Evolutionary conservation across 2,113 vertebrate species (phyloP).

Genomic region (Lathamus discolor): DNA sequence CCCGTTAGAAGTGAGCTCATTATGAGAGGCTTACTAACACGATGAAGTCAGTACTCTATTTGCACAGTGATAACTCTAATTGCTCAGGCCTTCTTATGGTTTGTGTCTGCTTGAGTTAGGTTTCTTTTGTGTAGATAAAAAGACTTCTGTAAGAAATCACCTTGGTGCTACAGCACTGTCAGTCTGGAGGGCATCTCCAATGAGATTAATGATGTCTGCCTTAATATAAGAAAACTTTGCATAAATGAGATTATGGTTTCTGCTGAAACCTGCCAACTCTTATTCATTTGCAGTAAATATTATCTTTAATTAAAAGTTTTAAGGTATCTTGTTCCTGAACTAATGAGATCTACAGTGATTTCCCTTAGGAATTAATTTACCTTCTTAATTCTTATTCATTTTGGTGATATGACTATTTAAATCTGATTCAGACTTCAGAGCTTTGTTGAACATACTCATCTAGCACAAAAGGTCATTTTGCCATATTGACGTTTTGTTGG

Average conservation of each 20-base stretch:
- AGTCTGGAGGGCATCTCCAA: constrained; percentile 74
- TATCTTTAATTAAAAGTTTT: constrained; percentile 86
- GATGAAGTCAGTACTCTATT: constrained; percentile 24
- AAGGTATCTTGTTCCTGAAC: constrained; percentile 75
- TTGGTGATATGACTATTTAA: constrained; percentile 66
- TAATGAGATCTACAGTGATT: constrained; percentile 83
- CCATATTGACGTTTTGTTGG: constrained; percentile 37
- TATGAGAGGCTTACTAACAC: constrained; percentile 22
- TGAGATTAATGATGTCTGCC: constrained; percentile 77
- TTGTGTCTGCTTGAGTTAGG: constrained; percentile 68
- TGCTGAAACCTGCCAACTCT: constrained; percentile 76
- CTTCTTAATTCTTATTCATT: constrained; percentile 76
- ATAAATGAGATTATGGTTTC: constrained; percentile 74
- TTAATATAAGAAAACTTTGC: constrained; percentile 72
- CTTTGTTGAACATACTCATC: constrained; percentile 21
- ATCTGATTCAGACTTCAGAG: constrained; percentile 50
- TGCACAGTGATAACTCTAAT: constrained; percentile 69
- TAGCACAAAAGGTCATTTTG: constrained; percentile 58
- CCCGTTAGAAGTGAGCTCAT: constrained; percentile 58
- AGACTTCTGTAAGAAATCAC: constrained; percentile 55
- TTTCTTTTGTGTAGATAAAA: constrained; percentile 75
- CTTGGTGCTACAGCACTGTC: constrained; percentile 57
- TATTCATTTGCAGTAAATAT: constrained; percentile 82
- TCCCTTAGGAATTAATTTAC: constrained; percentile 82
- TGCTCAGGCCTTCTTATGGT: constrained; percentile 62